Base-by-base conservation (phyloP, 2,113 vertebrate species). In the Calyptommatus sinebrachiatus region DNA sequence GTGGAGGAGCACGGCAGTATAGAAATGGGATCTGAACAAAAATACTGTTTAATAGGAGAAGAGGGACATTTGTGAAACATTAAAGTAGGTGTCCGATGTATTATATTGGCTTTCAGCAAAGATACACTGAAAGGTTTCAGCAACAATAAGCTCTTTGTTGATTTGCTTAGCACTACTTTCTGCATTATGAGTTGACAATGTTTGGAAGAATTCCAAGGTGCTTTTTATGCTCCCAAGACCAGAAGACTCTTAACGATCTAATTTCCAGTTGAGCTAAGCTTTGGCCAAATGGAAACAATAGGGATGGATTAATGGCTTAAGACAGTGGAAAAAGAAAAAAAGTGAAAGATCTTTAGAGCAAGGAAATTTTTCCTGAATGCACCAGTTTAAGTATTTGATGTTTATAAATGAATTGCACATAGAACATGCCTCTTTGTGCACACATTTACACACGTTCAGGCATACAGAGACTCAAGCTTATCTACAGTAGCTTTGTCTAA, bases 401-500 rank as follows among this genome's bases (percentile, higher is more conserved):
- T 31, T 31, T 53, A 5, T 61, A 48, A 29, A 46, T 12, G 18
- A n/a, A 71, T 35, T 18, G 45, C 50, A 65, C 28, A 18, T 71
- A 20, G 28, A 71, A 46, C 46, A 10, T 12, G 48, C 46, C 6
- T 74, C 10, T 9, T 35, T 48, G 20, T 61, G 16, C n/a, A 45
- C 61, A 35, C 22, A 26, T 61, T 48, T 72, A 21, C 53, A 57
- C 53, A 57, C 53, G 18, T 57, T 11, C 53, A 57, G 53, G 53
- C 53, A 57, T 57, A 18, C 14, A 57, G 86, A 83, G 84, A 80
- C 81, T 85, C 63, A 88, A 89, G 85, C 77, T 75, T 24, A 85
- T 88, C 86, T 86, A 88, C 84, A 86, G 88, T 82, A 87, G 68
- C 0, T 7, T 88, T 80, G 85, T 75, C 74, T 66, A 66, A 57